phyloP scores from a whole-genome alignment of 2,888 invertebrate species.

The Drosophila peninsularis region DNA sequence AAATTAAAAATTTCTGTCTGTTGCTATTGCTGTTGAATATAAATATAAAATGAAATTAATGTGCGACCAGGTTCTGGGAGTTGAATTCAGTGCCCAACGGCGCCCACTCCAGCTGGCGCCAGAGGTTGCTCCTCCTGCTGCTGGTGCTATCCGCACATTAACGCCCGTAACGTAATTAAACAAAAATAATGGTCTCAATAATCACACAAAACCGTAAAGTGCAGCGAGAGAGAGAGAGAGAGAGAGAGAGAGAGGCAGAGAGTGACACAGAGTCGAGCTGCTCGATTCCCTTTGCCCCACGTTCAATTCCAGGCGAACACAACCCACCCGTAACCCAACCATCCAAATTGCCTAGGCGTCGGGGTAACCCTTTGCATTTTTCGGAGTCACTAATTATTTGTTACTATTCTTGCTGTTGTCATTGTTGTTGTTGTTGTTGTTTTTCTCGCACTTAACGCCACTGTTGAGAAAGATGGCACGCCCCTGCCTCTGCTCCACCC shows the following conservation, averaged over 20 bases:
- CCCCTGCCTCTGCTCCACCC: not conserved
- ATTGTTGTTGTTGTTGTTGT: conserved; percentile 3
- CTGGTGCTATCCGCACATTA: conserved; percentile 71
- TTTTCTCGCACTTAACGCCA: conserved; percentile 29
- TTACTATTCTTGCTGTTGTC: conserved; percentile 19
- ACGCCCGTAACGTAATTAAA: conserved; percentile 81
- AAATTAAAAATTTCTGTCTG: conserved; percentile 35
- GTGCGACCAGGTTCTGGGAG: conserved; percentile 45
- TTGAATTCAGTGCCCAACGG: conserved; percentile 33
- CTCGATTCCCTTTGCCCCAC: conserved; percentile 7
- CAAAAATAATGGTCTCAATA: conserved; percentile 81
- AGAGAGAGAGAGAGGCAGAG: not conserved
- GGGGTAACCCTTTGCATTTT: conserved; percentile 57
- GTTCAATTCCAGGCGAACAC: conserved; percentile 13
- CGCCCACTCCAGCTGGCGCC: not conserved
- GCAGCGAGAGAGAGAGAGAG: conserved; percentile 23
- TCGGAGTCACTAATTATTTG: conserved; percentile 58
- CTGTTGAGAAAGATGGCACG: conserved; percentile 25
- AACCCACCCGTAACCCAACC: conserved; percentile 28
- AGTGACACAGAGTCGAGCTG: conserved; percentile 11
- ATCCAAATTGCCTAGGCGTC: conserved; percentile 37
- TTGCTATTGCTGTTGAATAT: conserved; percentile 48
- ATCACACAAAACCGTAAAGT: conserved; percentile 71
- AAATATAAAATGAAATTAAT: conserved; percentile 64
- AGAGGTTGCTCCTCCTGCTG: conserved; percentile 18